These are phyloP conservation scores for Toxotes jaculatrix DNA, from an alignment of 2,113 vertebrate species.

Conservation along the genomic window DNA sequence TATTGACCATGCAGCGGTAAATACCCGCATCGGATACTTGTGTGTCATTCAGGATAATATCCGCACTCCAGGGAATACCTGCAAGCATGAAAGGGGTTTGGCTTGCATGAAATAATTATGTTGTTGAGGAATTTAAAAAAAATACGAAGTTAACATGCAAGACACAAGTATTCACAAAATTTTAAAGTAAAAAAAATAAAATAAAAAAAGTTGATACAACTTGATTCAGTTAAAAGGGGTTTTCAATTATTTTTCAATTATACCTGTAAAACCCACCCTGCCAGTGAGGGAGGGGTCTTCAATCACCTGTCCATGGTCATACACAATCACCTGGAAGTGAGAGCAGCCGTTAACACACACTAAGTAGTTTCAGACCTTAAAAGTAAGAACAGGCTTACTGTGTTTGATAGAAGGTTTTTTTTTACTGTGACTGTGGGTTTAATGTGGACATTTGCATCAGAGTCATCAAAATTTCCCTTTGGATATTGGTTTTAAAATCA, in stretches of 20 bases:
- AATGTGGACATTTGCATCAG: not conserved
- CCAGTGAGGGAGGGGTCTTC: conserved; percentile 83
- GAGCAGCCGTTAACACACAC: not conserved
- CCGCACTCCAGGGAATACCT: conserved; percentile 83
- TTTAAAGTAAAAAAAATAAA: not conserved
- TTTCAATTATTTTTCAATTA: not conserved
- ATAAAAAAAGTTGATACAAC: not conserved
- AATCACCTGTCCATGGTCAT: conserved; percentile 85
- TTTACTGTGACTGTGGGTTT: not conserved
- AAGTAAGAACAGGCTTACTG: not conserved
- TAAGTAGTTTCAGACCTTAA: not conserved
- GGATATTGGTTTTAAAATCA: no score
- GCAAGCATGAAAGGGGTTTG: not conserved
- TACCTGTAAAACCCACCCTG: conserved; percentile 83
- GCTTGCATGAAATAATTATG: no score
- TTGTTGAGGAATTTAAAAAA: no score
- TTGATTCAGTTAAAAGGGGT: not conserved
- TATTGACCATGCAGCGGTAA: conserved; percentile 88
- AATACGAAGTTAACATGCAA: no score
- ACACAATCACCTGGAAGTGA: conserved; percentile 84
- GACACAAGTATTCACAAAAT: no score
- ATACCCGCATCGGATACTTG: conserved; percentile 82
- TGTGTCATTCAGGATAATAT: conserved; percentile 85
- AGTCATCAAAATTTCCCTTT: not conserved
- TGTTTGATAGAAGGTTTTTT: not conserved